These are phyloP conservation scores for Phycodurus eques DNA, from an alignment of 2,113 vertebrate genomes.

Conservation along the genomic window DNA sequence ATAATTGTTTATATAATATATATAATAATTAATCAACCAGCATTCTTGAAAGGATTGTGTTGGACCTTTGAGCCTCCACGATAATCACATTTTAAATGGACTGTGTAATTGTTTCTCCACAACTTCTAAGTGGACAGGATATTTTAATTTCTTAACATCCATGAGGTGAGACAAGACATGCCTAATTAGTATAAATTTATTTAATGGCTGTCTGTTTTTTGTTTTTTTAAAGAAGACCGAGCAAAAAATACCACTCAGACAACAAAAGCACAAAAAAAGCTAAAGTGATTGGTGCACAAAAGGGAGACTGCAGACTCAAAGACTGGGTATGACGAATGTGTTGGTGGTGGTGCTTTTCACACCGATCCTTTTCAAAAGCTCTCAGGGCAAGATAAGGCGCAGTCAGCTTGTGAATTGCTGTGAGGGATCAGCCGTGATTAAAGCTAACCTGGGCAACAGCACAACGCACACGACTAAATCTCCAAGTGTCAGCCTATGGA, in stretches of 20 bases:
- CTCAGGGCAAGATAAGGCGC: slow-evolving; percentile 46
- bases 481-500: slow-evolving; percentile 40
- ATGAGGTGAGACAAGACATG: neutral
- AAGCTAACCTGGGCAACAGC: slow-evolving; percentile 58
- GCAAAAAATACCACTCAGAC: slow-evolving; percentile 40
- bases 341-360: slow-evolving; percentile 53
- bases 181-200: slow-evolving; percentile 40
- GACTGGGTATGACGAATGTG: slow-evolving; percentile 45
- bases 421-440: slow-evolving; percentile 63
- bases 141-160: neutral
- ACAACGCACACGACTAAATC: slow-evolving; percentile 51
- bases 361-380: slow-evolving; percentile 66
- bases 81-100: too few species aligned
- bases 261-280: slow-evolving; percentile 49
- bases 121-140: neutral
- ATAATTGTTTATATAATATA: too few species aligned
- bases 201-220: slow-evolving; percentile 37
- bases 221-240: slow-evolving; percentile 22
- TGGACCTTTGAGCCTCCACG: too few species aligned
- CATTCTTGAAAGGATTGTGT: too few species aligned
- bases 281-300: slow-evolving; percentile 69
- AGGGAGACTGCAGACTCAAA: slow-evolving; percentile 61
- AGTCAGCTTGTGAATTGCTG: slow-evolving; percentile 51
- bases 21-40: too few species aligned
- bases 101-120: too few species aligned